Percentiles rank a stretch among this genome's conserved stretches.
phyloP scores from a whole-genome alignment of 92 coral and sea anemone genomes.

The Paragorgia papillata region DNA sequence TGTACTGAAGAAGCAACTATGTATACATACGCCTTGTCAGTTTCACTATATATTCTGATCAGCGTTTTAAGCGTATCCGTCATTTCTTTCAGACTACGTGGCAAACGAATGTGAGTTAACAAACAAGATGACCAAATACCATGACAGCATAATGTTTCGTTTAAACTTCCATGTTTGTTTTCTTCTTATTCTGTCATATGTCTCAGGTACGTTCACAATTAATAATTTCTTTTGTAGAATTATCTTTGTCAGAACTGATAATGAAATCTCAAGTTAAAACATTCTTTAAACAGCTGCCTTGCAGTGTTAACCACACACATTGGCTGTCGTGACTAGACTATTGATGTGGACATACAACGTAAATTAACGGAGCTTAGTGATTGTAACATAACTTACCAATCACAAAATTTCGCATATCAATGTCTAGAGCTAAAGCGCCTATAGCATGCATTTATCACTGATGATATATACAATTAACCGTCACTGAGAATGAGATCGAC shows the following conservation, averaged over 20 bases:
- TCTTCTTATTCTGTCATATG: constrained; percentile 6
- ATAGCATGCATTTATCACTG: no score
- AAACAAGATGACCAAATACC: constrained; percentile 44
- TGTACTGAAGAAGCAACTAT: constrained; percentile 19
- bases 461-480: no score
- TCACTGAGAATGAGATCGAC: no score
- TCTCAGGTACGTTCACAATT: constrained; percentile 29
- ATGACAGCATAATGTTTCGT: constrained; percentile 15
- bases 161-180: background rate
- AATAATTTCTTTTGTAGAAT: background rate
- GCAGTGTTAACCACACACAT: no score
- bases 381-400: no score
- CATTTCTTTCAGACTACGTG: constrained; percentile 10
- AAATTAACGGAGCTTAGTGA: no score
- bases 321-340: no score
- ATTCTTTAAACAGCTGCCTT: no score
- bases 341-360: no score
- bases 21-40: background rate
- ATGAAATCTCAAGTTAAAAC: background rate
- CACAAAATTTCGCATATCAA: no score
- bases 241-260: background rate
- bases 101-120: constrained; percentile 63
- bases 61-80: background rate
- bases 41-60: background rate
- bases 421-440: no score